phyloP scores from a whole-genome alignment of 37 sponge, comb jelly and placozoan species.

The Theonella swinhoei region DNA sequence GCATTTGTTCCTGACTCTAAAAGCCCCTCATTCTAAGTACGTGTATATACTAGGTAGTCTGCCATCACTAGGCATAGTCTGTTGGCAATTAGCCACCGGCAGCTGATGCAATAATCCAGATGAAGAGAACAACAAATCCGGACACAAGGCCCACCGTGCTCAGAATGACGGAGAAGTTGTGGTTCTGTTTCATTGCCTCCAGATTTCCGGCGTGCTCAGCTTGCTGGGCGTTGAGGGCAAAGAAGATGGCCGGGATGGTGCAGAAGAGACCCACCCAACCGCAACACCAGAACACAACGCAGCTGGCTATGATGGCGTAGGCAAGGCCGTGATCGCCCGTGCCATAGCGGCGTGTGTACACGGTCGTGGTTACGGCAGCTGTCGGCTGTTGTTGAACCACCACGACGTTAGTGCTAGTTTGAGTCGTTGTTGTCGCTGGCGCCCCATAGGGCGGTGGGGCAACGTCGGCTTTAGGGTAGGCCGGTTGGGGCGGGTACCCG shows the following conservation, averaged over 20 bases:
- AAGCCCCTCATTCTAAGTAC: conserved; percentile 54
- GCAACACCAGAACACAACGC: conserved; percentile 4
- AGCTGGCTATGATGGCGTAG: conserved; percentile 1
- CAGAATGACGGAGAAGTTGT: neutral
- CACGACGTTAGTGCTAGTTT: conserved; percentile 6
- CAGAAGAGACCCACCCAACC: conserved; percentile 13
- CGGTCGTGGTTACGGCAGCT: neutral
- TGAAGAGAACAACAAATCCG: neutral
- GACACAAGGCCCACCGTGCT: neutral
- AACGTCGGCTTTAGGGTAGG: no score
- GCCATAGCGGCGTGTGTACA: neutral
- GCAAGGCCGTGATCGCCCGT: conserved; percentile 26
- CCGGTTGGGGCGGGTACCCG: neutral
- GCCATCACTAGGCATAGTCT: no score
- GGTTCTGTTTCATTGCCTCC: neutral
- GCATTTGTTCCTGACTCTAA: conserved; percentile 47
- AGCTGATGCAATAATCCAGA: neutral
- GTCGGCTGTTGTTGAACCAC: conserved; percentile 19
- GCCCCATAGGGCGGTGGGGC: no score
- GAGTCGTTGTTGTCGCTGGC: neutral
- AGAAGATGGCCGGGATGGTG: conserved; percentile 44
- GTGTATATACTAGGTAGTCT: no score
- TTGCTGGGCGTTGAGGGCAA: neutral
- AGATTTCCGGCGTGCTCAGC: neutral
- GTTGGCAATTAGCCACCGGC: no score